A percentile compares a stretch with the other conserved stretches of the same genome.
Conservation (phyloP, 2,797 vertebrate genomes). For the Distichodus sexfasciatus region DNA sequence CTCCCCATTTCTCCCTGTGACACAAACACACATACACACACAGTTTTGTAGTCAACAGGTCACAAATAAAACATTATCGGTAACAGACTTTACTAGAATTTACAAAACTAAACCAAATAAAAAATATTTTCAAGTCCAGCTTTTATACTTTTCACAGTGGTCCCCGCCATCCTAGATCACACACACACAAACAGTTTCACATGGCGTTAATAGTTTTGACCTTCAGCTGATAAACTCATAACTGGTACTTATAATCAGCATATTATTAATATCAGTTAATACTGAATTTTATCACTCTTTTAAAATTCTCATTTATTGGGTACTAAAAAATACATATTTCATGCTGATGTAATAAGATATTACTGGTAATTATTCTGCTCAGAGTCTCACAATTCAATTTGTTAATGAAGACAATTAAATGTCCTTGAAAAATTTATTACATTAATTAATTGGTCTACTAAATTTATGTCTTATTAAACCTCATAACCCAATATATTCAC, state of each 20-base stretch:
- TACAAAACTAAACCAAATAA: too few relatives aligned
- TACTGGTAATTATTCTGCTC: constrained; percentile 19
- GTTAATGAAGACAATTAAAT: constrained; percentile 11
- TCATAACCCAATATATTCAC: neutral
- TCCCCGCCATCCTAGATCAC: too few relatives aligned
- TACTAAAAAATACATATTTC: neutral
- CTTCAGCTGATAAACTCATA: constrained; percentile 38
- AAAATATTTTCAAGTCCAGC: too few relatives aligned
- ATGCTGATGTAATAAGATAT: neutral
- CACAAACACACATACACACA: constrained; percentile 30
- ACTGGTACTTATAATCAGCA: constrained; percentile 33
- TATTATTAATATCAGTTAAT: constrained; percentile 5
- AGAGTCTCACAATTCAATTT: constrained; percentile 12
- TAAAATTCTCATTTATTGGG: neutral
- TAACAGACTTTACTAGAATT: too few relatives aligned
- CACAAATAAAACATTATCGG: too few relatives aligned
- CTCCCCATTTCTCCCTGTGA: neutral
- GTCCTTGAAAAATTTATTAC: constrained; percentile 38
- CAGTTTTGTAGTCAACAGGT: too few relatives aligned
- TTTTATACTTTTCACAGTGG: too few relatives aligned
- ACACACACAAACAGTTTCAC: too few relatives aligned
- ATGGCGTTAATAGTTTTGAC: constrained; percentile 51
- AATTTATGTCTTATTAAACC: constrained; percentile 36
- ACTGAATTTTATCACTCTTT: neutral
- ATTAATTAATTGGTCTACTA: constrained; percentile 28